A percentile compares a stretch with the other conserved stretches of the same genome.
These are phyloP conservation scores for Oryzias javanicus DNA, from an alignment of 2,113 vertebrate genomes.

Conservation along the genomic window DNA sequence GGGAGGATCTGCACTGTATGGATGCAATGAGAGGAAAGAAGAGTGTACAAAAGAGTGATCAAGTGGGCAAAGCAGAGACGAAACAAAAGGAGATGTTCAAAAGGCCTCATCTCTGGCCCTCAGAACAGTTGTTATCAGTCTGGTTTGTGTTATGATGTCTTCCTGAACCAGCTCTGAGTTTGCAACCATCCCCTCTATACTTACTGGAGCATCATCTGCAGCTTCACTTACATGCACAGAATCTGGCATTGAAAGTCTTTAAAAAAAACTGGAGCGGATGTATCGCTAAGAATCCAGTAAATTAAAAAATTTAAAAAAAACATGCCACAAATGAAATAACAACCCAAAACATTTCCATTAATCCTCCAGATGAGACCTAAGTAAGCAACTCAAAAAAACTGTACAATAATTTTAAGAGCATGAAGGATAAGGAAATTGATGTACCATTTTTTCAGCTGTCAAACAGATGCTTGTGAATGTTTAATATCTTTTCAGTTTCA, in stretches of 20 bases:
- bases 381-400: too few relatives aligned
- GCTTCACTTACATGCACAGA: constrained; percentile 1
- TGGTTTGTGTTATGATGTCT: constrained; percentile 53
- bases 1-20: constrained; percentile 27
- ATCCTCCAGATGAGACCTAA: too few relatives aligned
- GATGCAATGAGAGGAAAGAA: constrained; percentile 7
- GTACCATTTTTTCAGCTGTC: neutral
- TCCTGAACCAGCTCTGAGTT: constrained; percentile 37
- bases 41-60: constrained; percentile 18
- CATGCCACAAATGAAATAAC: constrained; percentile 22
- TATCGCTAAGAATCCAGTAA: neutral
- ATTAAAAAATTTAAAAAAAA: neutral
- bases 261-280: neutral
- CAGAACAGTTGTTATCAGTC: constrained; percentile 57
- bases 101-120: constrained; percentile 47
- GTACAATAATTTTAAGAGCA: too few relatives aligned
- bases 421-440: too few relatives aligned
- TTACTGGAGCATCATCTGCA: constrained; percentile 29
- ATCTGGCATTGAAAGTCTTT: constrained; percentile 14
- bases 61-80: constrained; percentile 29
- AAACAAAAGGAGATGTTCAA: constrained; percentile 42
- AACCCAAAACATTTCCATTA: neutral
- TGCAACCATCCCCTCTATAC: constrained; percentile 22
- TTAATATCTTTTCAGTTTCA: too few relatives aligned
- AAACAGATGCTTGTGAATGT: too few relatives aligned